Evolutionary conservation across 2,888 invertebrate genomes (phyloP).

Genomic region (Chaetogeoica ovagalla): DNA sequence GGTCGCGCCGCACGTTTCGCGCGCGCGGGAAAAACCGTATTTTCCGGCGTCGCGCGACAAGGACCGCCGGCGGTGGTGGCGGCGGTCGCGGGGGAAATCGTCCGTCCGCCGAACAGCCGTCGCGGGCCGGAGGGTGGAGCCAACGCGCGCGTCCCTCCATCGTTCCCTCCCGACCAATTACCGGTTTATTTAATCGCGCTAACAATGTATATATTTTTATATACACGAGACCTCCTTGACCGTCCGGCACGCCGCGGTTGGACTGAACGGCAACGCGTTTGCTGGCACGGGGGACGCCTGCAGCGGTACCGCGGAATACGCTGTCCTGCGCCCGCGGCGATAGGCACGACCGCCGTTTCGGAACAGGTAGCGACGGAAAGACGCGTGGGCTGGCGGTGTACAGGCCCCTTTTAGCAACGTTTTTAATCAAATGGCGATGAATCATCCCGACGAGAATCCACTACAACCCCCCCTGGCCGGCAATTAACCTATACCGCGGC

Average conservation of each 20-base stretch:
- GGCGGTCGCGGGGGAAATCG: neutral
- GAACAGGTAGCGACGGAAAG: too few species aligned
- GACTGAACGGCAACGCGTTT: too few species aligned
- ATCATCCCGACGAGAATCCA: neutral
- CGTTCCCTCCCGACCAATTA: constrained; percentile 38
- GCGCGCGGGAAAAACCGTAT: constrained; percentile 37
- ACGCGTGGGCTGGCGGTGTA: too few species aligned
- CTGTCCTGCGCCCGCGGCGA: too few species aligned
- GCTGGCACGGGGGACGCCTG: too few species aligned
- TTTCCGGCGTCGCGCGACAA: constrained; percentile 18
- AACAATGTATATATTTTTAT: neutral
- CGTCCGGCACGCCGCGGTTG: too few species aligned
- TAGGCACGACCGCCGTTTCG: too few species aligned
- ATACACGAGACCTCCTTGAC: neutral
- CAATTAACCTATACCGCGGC: neutral
- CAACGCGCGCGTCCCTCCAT: constrained; percentile 42
- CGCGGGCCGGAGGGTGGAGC: constrained; percentile 30
- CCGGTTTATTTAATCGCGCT: constrained; percentile 43
- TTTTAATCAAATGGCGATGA: constrained; percentile 33
- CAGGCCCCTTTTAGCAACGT: neutral
- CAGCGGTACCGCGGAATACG: too few species aligned
- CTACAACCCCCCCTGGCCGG: neutral
- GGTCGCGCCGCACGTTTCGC: constrained; percentile 13
- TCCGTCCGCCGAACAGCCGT: neutral
- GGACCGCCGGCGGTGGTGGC: neutral